Conservation (phyloP, 2,797 vertebrate species). For the Gallinago stenura region DNA sequence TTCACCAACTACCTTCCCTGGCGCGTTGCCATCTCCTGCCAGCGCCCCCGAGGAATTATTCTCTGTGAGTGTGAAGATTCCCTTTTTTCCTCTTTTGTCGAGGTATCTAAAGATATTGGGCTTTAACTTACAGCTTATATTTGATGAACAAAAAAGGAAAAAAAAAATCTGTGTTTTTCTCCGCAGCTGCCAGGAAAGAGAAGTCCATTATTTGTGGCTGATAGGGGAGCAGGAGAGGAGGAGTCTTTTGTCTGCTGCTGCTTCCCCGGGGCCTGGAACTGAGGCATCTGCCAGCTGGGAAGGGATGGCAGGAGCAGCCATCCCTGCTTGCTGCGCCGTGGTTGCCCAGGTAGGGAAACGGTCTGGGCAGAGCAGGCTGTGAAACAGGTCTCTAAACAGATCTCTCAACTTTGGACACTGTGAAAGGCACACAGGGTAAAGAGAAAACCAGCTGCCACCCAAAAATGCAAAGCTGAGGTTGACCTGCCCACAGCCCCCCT, state of each 20-base stretch:
- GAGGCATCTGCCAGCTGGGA: not conserved
- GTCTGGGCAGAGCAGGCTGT: not conserved
- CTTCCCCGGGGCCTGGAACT: not conserved
- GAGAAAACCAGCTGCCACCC: not conserved
- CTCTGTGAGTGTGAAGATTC: not conserved
- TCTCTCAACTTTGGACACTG: accelerated
- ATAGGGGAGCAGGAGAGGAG: not conserved
- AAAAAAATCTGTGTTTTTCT: not conserved
- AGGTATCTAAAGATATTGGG: not conserved
- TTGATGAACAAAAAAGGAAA: slow-evolving; percentile 7
- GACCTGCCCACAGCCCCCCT: not conserved
- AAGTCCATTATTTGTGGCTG: slow-evolving; percentile 25
- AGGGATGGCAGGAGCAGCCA: not conserved
- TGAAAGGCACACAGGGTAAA: too few species aligned
- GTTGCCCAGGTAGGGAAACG: not conserved
- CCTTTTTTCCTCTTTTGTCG: not conserved
- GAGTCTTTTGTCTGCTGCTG: not conserved
- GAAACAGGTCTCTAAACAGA: not conserved
- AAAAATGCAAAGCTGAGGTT: accelerated
- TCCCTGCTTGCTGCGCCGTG: accelerated
- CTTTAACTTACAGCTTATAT: slow-evolving; percentile 1
- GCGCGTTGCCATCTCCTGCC: accelerated
- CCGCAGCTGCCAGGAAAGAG: not conserved
- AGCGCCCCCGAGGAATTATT: not conserved
- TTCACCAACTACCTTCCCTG: not conserved